Conservation (phyloP, 2,113 vertebrate genomes). For the Struthio camelus region DNA sequence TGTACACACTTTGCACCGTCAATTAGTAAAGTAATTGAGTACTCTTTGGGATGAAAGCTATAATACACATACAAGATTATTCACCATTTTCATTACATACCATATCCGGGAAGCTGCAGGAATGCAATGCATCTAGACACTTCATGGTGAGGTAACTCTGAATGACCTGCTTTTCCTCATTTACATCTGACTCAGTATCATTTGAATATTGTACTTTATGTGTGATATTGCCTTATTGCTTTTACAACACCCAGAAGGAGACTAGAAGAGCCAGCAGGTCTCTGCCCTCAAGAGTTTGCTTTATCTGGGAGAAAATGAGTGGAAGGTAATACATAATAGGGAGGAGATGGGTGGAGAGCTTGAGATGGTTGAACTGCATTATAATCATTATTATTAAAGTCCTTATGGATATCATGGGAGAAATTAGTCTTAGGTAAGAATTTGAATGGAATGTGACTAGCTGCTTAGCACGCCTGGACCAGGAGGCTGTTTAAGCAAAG, state of each 20-base stretch:
- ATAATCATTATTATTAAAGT: constrained; percentile 65
- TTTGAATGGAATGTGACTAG: constrained; percentile 54
- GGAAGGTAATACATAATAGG: constrained; percentile 58
- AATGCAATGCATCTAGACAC: constrained; percentile 46
- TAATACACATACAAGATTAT: constrained; percentile 24
- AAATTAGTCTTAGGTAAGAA: constrained; percentile 64
- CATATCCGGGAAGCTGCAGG: constrained; percentile 56
- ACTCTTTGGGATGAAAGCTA: constrained; percentile 59
- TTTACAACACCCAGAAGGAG: constrained; percentile 51
- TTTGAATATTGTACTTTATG: constrained; percentile 50
- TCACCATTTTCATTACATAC: constrained; percentile 61
- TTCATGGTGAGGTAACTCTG: constrained; percentile 52
- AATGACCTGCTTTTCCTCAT: constrained; percentile 69
- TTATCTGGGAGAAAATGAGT: constrained; percentile 59
- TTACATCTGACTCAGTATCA: constrained; percentile 60
- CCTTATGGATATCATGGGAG: constrained; percentile 48
- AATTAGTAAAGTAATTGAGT: constrained; percentile 69
- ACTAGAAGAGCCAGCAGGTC: constrained; percentile 48
- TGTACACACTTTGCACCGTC: constrained; percentile 32
- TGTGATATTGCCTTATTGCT: constrained; percentile 53
- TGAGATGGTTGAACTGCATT: constrained; percentile 31
- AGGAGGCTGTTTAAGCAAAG: not conserved
- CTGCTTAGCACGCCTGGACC: constrained; percentile 10
- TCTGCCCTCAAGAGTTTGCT: constrained; percentile 59
- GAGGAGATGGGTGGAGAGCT: constrained; percentile 64